These are phyloP conservation scores for Pygoscelis adeliae DNA, from an alignment of 2,113 vertebrate genomes.

Conservation along the genomic window DNA sequence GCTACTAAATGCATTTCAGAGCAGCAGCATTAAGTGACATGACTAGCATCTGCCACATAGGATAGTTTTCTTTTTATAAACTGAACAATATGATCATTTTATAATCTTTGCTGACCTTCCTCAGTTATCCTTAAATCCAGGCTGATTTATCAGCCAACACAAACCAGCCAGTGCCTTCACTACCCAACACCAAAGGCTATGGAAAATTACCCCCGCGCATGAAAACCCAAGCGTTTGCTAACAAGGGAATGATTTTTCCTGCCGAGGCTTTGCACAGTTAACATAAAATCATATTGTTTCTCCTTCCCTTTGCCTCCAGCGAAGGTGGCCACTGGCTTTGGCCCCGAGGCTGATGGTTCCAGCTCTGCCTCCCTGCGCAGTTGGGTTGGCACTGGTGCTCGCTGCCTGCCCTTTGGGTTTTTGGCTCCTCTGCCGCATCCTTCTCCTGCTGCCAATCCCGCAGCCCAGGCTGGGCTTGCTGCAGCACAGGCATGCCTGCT, in stretches of 20 bases:
- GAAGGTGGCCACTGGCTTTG: not conserved
- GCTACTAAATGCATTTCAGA: not conserved
- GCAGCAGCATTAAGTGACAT: not conserved
- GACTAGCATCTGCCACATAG: not conserved
- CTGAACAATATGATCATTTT: not conserved
- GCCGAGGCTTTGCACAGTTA: not conserved
- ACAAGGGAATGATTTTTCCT: not conserved
- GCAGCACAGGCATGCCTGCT: not conserved
- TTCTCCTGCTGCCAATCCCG: not conserved
- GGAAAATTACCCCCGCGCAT: fast-evolving
- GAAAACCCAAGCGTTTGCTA: not conserved
- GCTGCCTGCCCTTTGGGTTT: not conserved
- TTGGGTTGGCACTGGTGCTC: not conserved
- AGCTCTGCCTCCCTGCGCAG: not conserved
- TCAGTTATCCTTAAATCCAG: not conserved
- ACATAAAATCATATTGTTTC: not conserved
- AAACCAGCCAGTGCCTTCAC: not conserved
- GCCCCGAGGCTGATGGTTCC: fast-evolving
- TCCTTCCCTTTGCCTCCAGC: not conserved
- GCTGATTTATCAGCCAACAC: not conserved
- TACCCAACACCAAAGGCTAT: not conserved
- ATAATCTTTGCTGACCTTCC: not conserved
- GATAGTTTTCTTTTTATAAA: not conserved
- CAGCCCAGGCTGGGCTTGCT: not conserved
- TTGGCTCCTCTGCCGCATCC: not conserved